phyloP scores from a whole-genome alignment of 1,140 invertebrate species.

The Caenorhabditis remanei region DNA sequence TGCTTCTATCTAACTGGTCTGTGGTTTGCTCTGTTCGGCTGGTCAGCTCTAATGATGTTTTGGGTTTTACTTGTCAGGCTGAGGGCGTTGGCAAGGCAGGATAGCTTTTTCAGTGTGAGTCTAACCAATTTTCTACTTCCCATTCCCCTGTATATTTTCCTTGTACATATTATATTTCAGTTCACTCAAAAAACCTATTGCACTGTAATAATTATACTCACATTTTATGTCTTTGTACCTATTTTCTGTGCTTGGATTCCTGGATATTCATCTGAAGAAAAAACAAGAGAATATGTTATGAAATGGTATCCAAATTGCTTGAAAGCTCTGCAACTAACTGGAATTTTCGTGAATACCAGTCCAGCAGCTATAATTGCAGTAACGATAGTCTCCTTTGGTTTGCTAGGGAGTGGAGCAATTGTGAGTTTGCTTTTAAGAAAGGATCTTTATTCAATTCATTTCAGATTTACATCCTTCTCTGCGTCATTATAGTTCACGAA shows the following conservation, averaged over 20 bases:
- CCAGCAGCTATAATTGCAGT: not conserved
- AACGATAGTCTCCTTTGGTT: not conserved
- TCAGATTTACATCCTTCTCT: conserved; percentile 1
- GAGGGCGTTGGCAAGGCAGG: not conserved
- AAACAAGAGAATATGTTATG: not conserved
- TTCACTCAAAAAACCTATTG: not conserved
- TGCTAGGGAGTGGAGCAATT: not conserved
- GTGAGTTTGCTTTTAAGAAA: not conserved
- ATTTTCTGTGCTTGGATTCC: not conserved
- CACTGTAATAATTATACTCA: not conserved
- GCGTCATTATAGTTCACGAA: not conserved
- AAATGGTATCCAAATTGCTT: conserved; percentile 3
- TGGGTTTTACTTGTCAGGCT: not conserved
- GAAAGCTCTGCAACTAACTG: not conserved
- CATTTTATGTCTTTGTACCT: not conserved
- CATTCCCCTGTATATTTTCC: no score
- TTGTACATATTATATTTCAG: not conserved
- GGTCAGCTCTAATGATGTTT: conserved; percentile 5
- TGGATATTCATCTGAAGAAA: not conserved
- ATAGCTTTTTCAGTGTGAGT: not conserved
- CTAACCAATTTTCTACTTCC: not conserved
- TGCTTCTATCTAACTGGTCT: not conserved
- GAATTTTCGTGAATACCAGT: conserved; percentile 25
- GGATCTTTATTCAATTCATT: not conserved
- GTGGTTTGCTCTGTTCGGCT: not conserved